Base-by-base conservation (phyloP, 2,797 vertebrate species). In the Lacerta bilineata region DNA sequence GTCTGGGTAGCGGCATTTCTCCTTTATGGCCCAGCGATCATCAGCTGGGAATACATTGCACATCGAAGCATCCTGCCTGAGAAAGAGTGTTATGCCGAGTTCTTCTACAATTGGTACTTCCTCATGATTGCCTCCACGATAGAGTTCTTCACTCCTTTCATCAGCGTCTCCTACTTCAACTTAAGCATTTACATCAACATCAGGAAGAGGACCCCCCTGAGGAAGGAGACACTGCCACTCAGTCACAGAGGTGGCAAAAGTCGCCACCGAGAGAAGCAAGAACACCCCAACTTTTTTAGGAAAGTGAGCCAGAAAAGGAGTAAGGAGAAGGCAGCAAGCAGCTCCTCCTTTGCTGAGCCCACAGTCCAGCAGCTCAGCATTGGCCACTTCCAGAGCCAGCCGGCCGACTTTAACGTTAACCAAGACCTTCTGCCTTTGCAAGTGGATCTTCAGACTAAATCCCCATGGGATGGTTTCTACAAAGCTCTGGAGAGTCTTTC, bases 91-190 rank as follows among this genome's bases (percentile, higher is more conserved):
- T 96, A 97, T 0, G 96, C 97, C 1, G 97, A 98, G 88, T 97
- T 97, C 92, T 97, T 97, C 92, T 97, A 97, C 94, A 98, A 97
- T 90, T 97, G 97, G 96, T 97, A 97, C 86, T 97, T 97, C 92
- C 93, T 97, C 50, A 97, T 97, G 94, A 97, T 95, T 8, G 96
- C 97, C 10, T 98, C 97, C 72, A 96, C 96, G 8, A 88, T 97
- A 33, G 96, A 97, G 94, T 98, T 97, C 91, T 97, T 98, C 90
- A 97, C 97, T 0, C 97, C 97, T 5, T 97, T 98, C 85, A 95
- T 97, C 91, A 97, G 95, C 3, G 96, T 97, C 87, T 96, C 84
- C 0, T 97, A 97, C 89, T 97, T 97, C 77, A 98, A 97, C 84
- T 69, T 97, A 89, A 97, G 96, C 87, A 98, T 97, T 94, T 97